These are phyloP conservation scores for Eretmocerus hayati DNA, from an alignment of 2,888 invertebrate species.

Conservation along the genomic window DNA sequence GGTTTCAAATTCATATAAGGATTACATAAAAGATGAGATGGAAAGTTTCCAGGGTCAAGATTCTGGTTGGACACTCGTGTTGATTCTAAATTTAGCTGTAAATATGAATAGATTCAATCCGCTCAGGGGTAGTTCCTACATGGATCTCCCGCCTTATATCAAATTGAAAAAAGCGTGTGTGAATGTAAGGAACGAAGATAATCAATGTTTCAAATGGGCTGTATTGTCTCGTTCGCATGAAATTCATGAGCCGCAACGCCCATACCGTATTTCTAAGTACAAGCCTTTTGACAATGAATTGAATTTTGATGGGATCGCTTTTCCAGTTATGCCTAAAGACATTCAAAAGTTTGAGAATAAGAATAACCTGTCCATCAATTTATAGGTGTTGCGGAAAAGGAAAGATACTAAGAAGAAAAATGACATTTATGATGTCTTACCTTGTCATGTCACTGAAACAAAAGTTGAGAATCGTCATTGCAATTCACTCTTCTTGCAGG, in stretches of 20 bases:
- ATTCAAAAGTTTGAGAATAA: conserved; percentile 25
- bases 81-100: conserved; percentile 23
- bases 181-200: conserved; percentile 26
- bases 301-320: conserved; percentile 23
- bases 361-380: conserved; percentile 23
- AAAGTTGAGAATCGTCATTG: neutral
- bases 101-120: conserved; percentile 29
- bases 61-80: conserved; percentile 25
- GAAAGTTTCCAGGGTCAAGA: conserved; percentile 28
- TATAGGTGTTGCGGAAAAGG: conserved; percentile 17
- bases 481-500: neutral
- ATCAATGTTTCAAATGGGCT: conserved; percentile 29
- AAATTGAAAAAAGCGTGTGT: conserved; percentile 23
- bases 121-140: conserved; percentile 25
- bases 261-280: conserved; percentile 18
- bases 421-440: neutral
- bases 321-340: conserved; percentile 24
- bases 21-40: conserved; percentile 20
- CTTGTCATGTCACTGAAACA: neutral
- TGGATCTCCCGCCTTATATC: conserved; percentile 13
- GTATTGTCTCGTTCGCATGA: conserved; percentile 26
- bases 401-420: neutral
- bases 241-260: conserved; percentile 6
- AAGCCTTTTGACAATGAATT: conserved; percentile 12
- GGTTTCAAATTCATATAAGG: neutral